Percentiles rank a stretch among this genome's conserved stretches.
phyloP scores from a whole-genome alignment of 2,888 invertebrate genomes.

The Tinea pellionella region DNA sequence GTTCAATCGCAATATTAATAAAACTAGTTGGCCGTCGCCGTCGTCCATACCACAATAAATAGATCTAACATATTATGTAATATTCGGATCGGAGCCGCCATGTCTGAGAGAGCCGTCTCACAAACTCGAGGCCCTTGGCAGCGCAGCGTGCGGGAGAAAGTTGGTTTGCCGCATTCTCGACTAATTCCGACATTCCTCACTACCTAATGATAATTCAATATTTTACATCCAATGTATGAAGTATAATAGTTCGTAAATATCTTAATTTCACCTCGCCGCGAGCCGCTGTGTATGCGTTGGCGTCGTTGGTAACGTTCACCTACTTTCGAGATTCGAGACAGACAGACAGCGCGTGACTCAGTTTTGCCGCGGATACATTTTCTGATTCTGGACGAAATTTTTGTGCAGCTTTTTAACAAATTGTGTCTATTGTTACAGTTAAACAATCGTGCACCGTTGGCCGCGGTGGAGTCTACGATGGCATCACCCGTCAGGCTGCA shows the following conservation, averaged over 20 bases:
- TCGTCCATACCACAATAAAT: neutral
- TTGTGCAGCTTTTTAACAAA: neutral
- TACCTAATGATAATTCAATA: neutral
- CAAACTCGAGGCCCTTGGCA: slow-evolving; percentile 15
- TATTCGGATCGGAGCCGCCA: slow-evolving; percentile 14
- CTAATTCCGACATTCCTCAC: neutral
- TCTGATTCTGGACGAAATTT: neutral
- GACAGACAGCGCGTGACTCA: neutral
- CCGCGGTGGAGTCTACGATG: slow-evolving; percentile 60
- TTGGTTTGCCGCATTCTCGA: slow-evolving; percentile 9
- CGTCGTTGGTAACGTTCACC: neutral
- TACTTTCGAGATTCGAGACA: neutral
- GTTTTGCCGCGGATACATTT: neutral
- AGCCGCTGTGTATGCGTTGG: neutral
- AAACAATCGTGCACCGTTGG: slow-evolving; percentile 63
- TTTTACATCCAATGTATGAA: neutral
- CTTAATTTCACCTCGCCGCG: neutral
- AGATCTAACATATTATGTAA: neutral
- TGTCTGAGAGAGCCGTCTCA: slow-evolving; percentile 14
- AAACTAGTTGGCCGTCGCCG: neutral
- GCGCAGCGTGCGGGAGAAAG: slow-evolving; percentile 16
- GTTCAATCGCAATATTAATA: slow-evolving; percentile 9
- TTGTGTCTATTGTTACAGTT: slow-evolving; percentile 31
- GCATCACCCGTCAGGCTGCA: slow-evolving; percentile 65
- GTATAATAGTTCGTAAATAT: neutral